Percentiles rank a stretch among this genome's conserved stretches.
phyloP scores from a whole-genome alignment of 1,140 invertebrate species.

The Physella acuta region DNA sequence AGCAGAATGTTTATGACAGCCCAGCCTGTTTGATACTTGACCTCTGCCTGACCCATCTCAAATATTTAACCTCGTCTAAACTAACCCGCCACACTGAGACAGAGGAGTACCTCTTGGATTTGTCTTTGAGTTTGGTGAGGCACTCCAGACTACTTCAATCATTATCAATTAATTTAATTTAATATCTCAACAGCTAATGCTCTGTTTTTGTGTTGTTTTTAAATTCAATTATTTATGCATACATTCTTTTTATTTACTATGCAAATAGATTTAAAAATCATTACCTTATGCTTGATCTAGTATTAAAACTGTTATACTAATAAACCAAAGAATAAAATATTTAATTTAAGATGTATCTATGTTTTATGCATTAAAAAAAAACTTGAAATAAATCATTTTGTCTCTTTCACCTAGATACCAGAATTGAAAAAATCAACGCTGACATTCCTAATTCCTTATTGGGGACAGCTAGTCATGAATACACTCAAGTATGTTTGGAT shows the following conservation, averaged over 20 bases:
- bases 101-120: not conserved
- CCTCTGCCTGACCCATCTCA: not conserved
- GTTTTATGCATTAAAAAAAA: not conserved
- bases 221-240: too few species aligned
- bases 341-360: not conserved
- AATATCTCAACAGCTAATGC: too few species aligned
- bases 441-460: not conserved
- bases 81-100: not conserved
- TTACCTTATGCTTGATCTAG: too few species aligned
- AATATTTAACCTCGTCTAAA: not conserved
- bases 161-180: too few species aligned
- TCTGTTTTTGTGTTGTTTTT: too few species aligned
- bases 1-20: too few species aligned
- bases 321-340: too few species aligned
- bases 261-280: too few species aligned
- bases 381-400: not conserved
- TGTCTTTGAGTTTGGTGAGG: constrained; percentile 5
- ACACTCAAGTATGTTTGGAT: not conserved
- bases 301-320: too few species aligned
- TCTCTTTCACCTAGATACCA: too few species aligned
- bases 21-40: not conserved
- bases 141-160: too few species aligned
- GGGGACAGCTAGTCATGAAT: not conserved
- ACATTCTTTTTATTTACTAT: too few species aligned
- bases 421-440: not conserved